phyloP scores from a whole-genome alignment of 2,888 invertebrate genomes.

The Thumatha senex region DNA sequence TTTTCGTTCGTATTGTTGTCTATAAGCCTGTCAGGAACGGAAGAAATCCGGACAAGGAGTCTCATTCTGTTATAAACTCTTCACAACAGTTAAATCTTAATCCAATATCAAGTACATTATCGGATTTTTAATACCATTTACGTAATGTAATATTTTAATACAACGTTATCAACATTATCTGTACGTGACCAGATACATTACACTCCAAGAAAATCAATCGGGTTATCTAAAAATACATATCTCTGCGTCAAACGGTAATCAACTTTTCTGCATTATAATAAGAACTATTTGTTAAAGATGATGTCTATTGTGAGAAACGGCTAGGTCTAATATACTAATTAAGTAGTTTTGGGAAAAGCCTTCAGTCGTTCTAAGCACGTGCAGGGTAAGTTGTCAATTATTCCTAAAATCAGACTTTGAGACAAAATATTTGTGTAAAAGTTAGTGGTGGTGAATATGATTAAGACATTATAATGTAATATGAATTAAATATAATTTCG shows the following conservation, averaged over 20 bases:
- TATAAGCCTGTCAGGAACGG: too few relatives aligned
- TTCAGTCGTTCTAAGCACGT: conserved; percentile 7
- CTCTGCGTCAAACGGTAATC: conserved; percentile 12
- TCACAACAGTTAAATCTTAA: not conserved
- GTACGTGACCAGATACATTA: conserved; percentile 57
- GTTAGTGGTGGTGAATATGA: too few relatives aligned
- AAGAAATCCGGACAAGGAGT: too few relatives aligned
- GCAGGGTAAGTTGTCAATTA: conserved; percentile 21
- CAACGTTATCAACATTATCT: conserved; percentile 53
- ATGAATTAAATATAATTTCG: too few relatives aligned
- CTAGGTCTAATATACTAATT: not conserved
- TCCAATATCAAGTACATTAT: conserved; percentile 7
- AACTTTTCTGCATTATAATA: conserved; percentile 11
- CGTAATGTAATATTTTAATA: conserved; percentile 23
- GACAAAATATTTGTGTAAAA: too few relatives aligned
- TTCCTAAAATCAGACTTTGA: too few relatives aligned
- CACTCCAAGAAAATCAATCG: not conserved
- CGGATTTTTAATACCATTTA: conserved; percentile 15
- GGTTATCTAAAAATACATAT: not conserved
- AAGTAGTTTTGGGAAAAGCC: conserved; percentile 1
- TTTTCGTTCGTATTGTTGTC: too few relatives aligned
- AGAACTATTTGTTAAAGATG: conserved; percentile 8
- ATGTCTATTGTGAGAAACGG: not conserved
- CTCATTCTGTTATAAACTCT: too few relatives aligned
- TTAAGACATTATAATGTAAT: too few relatives aligned